Evolutionary conservation across 2,888 invertebrate genomes (phyloP), one percentile per base, ranked within the genome.

Genomic region (Antitype chi): DNA sequence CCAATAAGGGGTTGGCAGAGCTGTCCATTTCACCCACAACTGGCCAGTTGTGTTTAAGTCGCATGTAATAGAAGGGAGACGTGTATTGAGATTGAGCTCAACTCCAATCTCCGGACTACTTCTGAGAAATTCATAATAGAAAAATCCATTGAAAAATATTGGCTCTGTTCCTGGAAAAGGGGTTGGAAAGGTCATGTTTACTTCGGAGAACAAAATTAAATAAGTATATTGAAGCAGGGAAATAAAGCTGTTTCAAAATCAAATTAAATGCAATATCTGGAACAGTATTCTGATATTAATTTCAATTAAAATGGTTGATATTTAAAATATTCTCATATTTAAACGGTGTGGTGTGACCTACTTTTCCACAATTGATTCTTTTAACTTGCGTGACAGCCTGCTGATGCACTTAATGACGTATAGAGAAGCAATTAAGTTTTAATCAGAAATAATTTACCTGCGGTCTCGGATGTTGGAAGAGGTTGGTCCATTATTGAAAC

Each of bases 361-460:
- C 38, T 23, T 70, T 66, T 55, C n/a, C 23, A 8, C 15, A 74
- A 81, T 67, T 70, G 57, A 74, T 80, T 55, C 17, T 75, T 81
- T 38, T 53, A 62, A 43, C 25, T 47, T 23, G 76, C 25, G 25
- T 57, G 66, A 68, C 59, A 71, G 53, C 59, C 59, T 59, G 62
- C 62, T 47, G 59, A 76, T 71, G 80, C 76, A 60, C 38, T 82
- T 71, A 71, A 71, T 67, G 25, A 68, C 28, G n/a, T 55, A 38
- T 68, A 28, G 49, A 75, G 68, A 75, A 59, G 53, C 67, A 63
- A 81, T 80, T 67, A 63, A 68, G 38, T 68, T 74, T 75, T 63
- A 71, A 71, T 68, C 67, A 68, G 20, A 38, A 43, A 32, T 74
- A 66, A 81, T 80, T 71, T 32, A 17, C 55, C 25, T 25, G 67